phyloP scores from a whole-genome alignment of 2,113 vertebrate species.

The Anas platyrhynchos region DNA sequence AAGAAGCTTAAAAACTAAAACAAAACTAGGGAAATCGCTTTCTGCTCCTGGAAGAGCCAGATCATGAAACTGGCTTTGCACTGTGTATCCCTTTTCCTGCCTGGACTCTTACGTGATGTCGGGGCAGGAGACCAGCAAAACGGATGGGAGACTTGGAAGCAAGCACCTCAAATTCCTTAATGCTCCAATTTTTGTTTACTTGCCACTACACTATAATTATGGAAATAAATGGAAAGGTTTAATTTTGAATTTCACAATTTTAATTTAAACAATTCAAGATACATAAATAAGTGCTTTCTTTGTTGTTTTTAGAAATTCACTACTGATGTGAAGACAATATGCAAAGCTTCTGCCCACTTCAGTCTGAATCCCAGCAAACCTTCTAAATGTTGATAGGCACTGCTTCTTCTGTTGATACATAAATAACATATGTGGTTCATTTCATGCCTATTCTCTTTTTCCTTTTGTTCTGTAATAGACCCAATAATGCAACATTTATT shows the following conservation, averaged over 20 bases:
- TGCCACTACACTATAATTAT: background rate
- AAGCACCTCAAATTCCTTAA: background rate
- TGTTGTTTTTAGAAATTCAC: background rate
- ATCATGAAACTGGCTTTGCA: background rate
- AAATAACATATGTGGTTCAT: background rate
- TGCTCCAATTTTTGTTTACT: rapidly evolving
- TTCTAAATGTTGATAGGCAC: background rate
- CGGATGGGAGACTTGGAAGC: background rate
- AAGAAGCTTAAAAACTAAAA: background rate
- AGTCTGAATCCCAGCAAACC: background rate
- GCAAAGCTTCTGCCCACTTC: background rate
- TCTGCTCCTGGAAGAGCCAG: background rate
- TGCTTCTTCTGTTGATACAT: background rate
- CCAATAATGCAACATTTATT: background rate
- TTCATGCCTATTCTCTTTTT: background rate
- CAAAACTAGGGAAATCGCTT: background rate
- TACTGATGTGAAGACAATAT: background rate
- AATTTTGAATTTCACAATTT: background rate
- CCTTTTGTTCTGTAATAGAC: background rate
- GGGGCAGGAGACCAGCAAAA: background rate
- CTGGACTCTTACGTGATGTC: background rate
- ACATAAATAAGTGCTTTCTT: background rate
- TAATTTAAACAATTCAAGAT: background rate
- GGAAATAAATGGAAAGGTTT: background rate
- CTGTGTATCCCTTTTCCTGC: background rate